A percentile compares a stretch with the other conserved stretches of the same genome.
phyloP scores from a whole-genome alignment of 2,113 vertebrate species.

The Asarcornis scutulata region DNA sequence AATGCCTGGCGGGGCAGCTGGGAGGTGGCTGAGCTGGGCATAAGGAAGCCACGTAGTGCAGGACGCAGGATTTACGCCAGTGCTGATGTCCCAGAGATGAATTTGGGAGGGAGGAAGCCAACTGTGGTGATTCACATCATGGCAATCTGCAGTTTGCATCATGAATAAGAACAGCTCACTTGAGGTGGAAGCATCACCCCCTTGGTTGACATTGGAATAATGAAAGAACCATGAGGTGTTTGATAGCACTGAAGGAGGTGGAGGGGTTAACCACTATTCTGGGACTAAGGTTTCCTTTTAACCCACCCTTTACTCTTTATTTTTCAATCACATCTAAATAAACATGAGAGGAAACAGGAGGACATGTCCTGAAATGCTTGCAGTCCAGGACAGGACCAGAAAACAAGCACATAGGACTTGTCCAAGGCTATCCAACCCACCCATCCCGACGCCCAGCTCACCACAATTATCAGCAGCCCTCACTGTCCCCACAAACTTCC shows the following conservation, averaged over 20 bases:
- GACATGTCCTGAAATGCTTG: background rate
- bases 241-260: background rate
- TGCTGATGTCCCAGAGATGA: background rate
- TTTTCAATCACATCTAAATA: background rate
- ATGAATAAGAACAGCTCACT: background rate
- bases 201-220: rapidly evolving
- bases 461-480: background rate
- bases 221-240: background rate
- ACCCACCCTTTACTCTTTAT: background rate
- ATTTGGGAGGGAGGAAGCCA: background rate
- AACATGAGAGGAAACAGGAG: background rate
- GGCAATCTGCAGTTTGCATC: background rate
- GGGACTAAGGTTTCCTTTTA: background rate
- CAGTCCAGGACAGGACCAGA: background rate
- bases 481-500: background rate
- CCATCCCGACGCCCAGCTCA: background rate
- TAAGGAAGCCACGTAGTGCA: rapidly evolving
- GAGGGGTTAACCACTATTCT: background rate
- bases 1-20: background rate
- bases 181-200: background rate
- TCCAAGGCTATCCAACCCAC: background rate
- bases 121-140: background rate
- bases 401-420: background rate
- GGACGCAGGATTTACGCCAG: background rate
- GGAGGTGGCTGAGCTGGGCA: too few relatives aligned